Base-by-base conservation (phyloP, 2,888 invertebrate genomes). In the Diarsia rubi region DNA sequence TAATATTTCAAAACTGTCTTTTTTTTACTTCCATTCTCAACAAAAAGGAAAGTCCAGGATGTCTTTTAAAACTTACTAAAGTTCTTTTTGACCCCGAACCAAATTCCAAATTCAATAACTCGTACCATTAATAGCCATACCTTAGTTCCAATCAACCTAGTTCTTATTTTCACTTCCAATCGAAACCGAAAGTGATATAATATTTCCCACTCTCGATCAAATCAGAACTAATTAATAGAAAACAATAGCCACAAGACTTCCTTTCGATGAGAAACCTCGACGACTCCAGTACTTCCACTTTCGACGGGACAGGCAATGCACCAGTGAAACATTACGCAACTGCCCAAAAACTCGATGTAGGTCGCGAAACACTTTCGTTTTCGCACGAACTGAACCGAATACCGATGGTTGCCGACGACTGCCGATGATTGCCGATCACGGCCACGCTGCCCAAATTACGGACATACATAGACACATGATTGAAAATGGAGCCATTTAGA, bases 331-430 rank as follows among this genome's bases (percentile, higher is more conserved):
- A 73, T 94, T 92, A 90, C 91, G 86, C 90, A 93, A 95, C 79
- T 73, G 83, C 85, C 92, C 91, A 91, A 94, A 93, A 92, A 86
- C 88, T 89, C 80, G 69, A 94, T 90, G 92, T 94, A 91, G 93
- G 94, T 90, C 92, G 92, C 89, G 91, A 88, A 90, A 91, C 90
- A 94, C 95, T 94, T 94, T 94, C 96, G 91, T 92, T 94, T 94
- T 94, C 93, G 92, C 91, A 88, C 88, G 86, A 85, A 79, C 76
- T 87, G 81, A 77, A 84, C 85, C 86, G 72, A 79, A 79, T 69
- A 68, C 73, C 67, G 86, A 69, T 64, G 49, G 52, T 64, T 24
- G 45, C 84, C 83, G 86, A 86, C 54, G 49, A 70, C 44, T 12
- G 45, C 59, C 79, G 86, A 86, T 24, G 83, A 69, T 81, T 54